A percentile compares a stretch with the other conserved stretches of the same genome.
Evolutionary conservation across 2,797 vertebrate genomes (phyloP).

Genomic region (Spatula versicolor): DNA sequence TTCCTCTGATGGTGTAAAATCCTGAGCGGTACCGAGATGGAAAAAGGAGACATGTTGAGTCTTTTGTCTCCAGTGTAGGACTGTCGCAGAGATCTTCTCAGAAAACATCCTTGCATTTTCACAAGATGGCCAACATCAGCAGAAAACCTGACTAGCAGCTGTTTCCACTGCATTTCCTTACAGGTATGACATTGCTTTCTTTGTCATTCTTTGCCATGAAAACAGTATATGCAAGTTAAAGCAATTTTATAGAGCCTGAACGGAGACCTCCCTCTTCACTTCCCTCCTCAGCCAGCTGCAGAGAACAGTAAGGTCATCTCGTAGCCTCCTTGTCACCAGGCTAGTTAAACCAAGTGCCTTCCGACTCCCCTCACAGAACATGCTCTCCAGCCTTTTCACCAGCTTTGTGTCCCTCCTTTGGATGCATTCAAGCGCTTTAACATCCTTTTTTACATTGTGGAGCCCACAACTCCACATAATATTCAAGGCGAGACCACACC

Average conservation of each 20-base stretch:
- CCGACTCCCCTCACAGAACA: no score
- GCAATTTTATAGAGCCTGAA: not conserved
- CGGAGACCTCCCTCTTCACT: no score
- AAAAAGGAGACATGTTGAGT: not conserved
- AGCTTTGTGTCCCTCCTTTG: no score
- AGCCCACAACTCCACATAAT: no score
- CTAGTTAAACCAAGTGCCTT: no score
- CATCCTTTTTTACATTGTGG: no score
- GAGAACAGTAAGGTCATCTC: no score
- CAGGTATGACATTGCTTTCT: not conserved
- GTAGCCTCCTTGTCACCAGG: no score
- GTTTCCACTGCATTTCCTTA: not conserved
- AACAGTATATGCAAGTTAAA: not conserved
- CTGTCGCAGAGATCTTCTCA: not conserved
- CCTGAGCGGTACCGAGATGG: not conserved
- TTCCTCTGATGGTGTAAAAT: slow-evolving; percentile 31
- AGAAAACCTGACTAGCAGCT: not conserved
- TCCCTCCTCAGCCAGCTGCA: no score
- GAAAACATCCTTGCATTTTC: not conserved
- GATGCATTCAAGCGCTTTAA: no score
- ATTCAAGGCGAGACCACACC: no score
- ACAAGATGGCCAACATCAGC: not conserved
- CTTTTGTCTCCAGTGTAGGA: not conserved
- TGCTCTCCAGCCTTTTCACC: no score
- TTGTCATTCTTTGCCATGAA: not conserved